Percentiles rank a stretch among this genome's conserved stretches.
phyloP scores from a whole-genome alignment of 2,113 vertebrate genomes.

The Vicugna pacos region DNA sequence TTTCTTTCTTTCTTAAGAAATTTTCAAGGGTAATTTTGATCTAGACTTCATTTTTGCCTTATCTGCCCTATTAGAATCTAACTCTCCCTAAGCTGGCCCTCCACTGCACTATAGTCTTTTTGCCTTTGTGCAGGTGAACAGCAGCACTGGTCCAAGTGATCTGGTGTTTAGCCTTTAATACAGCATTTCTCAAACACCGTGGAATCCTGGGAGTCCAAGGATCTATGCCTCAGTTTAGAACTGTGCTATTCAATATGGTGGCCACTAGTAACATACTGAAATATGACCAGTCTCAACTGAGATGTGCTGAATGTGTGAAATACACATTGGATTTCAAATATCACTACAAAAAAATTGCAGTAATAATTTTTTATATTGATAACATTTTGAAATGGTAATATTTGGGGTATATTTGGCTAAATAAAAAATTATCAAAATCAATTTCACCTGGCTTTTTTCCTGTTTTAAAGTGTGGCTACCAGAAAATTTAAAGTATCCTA shows the following conservation, averaged over 20 bases:
- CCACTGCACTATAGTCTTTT: accelerated
- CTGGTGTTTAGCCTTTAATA: neutral
- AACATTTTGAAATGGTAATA: neutral
- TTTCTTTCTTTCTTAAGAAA: neutral
- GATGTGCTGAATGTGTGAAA: neutral
- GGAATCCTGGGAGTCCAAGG: neutral
- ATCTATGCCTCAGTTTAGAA: neutral
- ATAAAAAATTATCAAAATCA: neutral
- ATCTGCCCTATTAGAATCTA: neutral
- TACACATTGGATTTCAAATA: neutral
- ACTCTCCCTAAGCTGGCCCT: neutral
- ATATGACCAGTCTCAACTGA: neutral
- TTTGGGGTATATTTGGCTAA: neutral
- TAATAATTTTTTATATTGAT: neutral
- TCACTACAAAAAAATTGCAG: neutral
- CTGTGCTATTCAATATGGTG: neutral
- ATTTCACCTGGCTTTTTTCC: neutral
- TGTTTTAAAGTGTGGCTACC: neutral
- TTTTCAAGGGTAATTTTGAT: neutral
- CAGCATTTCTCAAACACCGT: neutral
- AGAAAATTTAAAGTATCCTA: neutral
- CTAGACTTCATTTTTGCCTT: neutral
- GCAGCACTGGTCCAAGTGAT: neutral
- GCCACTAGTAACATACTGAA: neutral
- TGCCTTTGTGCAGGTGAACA: neutral